Evolutionary conservation across 2,888 invertebrate genomes (phyloP), one percentile per base, ranked within the genome.

Genomic region (Melinaea menophilus): DNA sequence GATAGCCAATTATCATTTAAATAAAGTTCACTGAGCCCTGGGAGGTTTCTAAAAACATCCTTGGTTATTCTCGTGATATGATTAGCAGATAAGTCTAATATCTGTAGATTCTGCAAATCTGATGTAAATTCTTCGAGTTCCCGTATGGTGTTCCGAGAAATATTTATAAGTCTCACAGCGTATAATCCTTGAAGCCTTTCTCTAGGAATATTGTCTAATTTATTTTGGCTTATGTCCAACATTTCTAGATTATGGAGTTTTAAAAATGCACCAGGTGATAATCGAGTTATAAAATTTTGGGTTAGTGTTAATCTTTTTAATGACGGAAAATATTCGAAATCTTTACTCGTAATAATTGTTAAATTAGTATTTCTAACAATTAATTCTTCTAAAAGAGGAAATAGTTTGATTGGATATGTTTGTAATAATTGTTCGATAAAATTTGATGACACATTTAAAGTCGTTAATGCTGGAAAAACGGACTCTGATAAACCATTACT

Each of bases 191-290:
- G 94, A 67, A 98, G 90, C 69, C 97, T 92, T 81, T 97, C 97
- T 80, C 95, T 94, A 13, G 97, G 96, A 75, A 98, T 86, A 69
- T 95, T 89, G 81, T 96, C 95, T 73, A 98, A 89, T 79, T 95
- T 95, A 82, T 97, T 97, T 73, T 94, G 92, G 71, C 96, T 95
- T 69, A 97, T 87, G 84, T 97, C 96, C 62, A 98, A 90, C 11
- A 94, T 94, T 62, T 95, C 91, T 68, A 98, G 91, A 80, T 94
- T 94, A 55, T 94, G 93, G 41, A 97, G 88, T 72, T 94, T 94
- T 59, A 94, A 93, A 79, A 98, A 97, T 59, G 97, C 96, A 51
- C 96, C 95, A 0, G 97, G 96, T 2, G 96, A 96, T 66, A 98
- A 93, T 67, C 95, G 91, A 13, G 94, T 93, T 69, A 97, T 95